Evolutionary conservation across 1,140 invertebrate genomes (phyloP), one percentile per base, ranked within the genome.

Genomic region (Zaprionus inermis): DNA sequence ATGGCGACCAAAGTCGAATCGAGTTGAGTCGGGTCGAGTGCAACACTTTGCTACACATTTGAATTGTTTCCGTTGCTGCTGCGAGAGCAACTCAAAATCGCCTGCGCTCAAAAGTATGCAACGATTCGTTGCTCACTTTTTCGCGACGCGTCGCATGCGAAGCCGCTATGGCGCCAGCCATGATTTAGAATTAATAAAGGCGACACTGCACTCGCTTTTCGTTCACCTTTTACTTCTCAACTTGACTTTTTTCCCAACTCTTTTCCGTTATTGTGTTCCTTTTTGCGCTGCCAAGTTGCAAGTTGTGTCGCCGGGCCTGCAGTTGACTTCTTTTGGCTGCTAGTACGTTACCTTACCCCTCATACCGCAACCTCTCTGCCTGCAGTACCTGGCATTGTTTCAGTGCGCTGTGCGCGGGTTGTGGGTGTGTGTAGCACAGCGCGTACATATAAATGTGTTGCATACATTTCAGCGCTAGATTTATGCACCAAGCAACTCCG

Each of bases 121-220:
- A 64, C n/a, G 34, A 30, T 59, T 54, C 52, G 55, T 30, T 64
- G 28, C 41, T 38, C 56, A 57, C 51, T 61, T 28, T 4, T 28
- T 28, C 24, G 24, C 24, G 5, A 5, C 24, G 24, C 24, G 5
- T 28, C 24, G 24, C 24, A 28, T 28, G 24, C 24, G 49, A 55
- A 32, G 70, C 20, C 55, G 44, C 34, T 46, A 57, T 59, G 61
- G 46, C 56, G 66, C 67, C 58, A 57, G 68, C 65, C 64, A 76
- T 80, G 79, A 88, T 89, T 88, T 88, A 88, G 83, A 88, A 89
- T 88, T 89, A 88, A 88, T 88, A 89, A 83, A 80, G 70, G 72
- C 57, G 59, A 59, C 60, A 41, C 56, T 76, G 57, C 22, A 56
- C 51, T 57, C 12, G 12, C 36, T 38, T 56, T n/a, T n/a, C 14